These are phyloP conservation scores for Saccostrea cuccullata DNA, from an alignment of 1,140 invertebrate species.

Conservation along the genomic window DNA sequence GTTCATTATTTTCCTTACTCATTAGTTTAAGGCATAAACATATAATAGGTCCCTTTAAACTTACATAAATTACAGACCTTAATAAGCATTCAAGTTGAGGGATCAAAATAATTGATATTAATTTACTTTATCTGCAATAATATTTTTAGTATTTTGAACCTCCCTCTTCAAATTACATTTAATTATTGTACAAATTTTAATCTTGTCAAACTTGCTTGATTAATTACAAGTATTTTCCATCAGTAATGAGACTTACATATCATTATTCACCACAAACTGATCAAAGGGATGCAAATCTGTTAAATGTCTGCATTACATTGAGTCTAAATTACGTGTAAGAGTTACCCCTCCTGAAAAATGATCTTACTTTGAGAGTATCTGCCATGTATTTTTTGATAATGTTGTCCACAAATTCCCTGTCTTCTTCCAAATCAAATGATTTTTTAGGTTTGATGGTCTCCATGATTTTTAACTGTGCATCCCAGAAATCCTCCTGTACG, in stretches of 20 bases:
- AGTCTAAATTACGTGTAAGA: neutral
- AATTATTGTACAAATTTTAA: neutral
- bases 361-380: neutral
- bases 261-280: neutral
- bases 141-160: neutral
- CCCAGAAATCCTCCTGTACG: conserved; percentile 26
- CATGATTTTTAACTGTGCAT: conserved; percentile 28
- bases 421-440: neutral
- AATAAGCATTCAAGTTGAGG: neutral
- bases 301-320: neutral
- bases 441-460: conserved; percentile 1
- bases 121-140: neutral
- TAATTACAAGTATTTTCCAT: neutral
- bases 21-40: conserved; percentile 74
- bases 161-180: neutral
- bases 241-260: neutral
- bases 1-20: conserved; percentile 76
- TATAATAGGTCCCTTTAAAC: neutral
- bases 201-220: neutral
- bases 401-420: neutral
- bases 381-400: conserved; percentile 19
- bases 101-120: neutral
- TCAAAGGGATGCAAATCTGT: neutral
- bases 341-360: neutral
- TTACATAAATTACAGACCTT: neutral